phyloP scores from a whole-genome alignment of 2,797 vertebrate genomes.

The Sebastes goodei region DNA sequence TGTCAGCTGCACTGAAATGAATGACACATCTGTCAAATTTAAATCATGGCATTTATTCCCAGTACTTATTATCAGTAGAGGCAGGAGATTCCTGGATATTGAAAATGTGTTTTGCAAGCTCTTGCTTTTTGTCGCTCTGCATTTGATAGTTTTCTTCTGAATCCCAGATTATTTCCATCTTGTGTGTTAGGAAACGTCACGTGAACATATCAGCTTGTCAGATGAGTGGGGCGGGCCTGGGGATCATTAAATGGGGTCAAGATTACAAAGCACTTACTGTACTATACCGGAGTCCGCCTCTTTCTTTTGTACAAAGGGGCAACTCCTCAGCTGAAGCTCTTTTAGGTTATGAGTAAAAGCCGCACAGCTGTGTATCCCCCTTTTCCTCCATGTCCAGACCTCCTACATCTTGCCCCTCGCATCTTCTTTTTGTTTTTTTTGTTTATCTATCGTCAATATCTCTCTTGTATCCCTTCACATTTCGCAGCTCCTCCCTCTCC shows the following conservation, averaged over 20 bases:
- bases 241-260: slow-evolving; percentile 61
- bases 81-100: slow-evolving; percentile 41
- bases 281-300: slow-evolving; percentile 72
- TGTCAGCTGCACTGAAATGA: slow-evolving; percentile 60
- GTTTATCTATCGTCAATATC: slow-evolving; percentile 37
- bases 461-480: slow-evolving; percentile 52
- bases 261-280: slow-evolving; percentile 92
- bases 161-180: slow-evolving; percentile 52
- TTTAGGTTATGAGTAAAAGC: slow-evolving; percentile 76
- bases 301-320: slow-evolving; percentile 74
- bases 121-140: slow-evolving; percentile 23
- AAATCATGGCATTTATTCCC: slow-evolving; percentile 34
- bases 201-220: slow-evolving; percentile 73
- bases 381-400: slow-evolving; percentile 43
- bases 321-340: slow-evolving; percentile 80
- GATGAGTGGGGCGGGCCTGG: slow-evolving; percentile 42
- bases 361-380: slow-evolving; percentile 70
- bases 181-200: slow-evolving; percentile 48
- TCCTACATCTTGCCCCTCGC: slow-evolving; percentile 49
- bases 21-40: slow-evolving; percentile 17
- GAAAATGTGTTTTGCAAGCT: slow-evolving; percentile 32
- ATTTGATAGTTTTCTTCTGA: slow-evolving; percentile 56
- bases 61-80: slow-evolving; percentile 31
- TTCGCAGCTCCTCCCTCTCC: slow-evolving; percentile 51
- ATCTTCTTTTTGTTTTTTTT: slow-evolving; percentile 23